Conservation (phyloP, 2,888 invertebrate species). For the Margaritifera margaritifera region DNA sequence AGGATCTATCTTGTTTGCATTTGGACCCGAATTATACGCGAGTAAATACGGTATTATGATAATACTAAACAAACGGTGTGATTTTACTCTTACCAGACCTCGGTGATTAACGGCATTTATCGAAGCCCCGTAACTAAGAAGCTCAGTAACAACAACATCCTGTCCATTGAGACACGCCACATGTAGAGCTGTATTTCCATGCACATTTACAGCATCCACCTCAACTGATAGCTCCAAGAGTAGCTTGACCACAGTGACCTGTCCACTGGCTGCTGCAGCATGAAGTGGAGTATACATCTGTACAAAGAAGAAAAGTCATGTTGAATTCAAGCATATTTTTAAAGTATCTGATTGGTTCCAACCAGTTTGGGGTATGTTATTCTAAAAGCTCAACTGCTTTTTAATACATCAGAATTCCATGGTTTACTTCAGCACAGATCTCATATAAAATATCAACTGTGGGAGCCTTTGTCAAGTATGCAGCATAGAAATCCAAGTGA, state of each 20-base stretch:
- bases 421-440: no score
- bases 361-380: not conserved
- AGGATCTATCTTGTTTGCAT: no score
- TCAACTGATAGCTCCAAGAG: slow-evolving; percentile 77
- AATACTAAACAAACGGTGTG: no score
- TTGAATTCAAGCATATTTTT: not conserved
- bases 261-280: slow-evolving; percentile 78
- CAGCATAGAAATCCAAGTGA: no score
- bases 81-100: slow-evolving; percentile 72
- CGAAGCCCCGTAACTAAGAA: slow-evolving; percentile 75
- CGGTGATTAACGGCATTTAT: slow-evolving; percentile 77
- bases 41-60: no score
- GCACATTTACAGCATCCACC: slow-evolving; percentile 77
- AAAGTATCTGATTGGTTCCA: not conserved
- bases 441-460: no score
- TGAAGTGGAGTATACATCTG: slow-evolving; percentile 79
- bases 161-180: slow-evolving; percentile 80
- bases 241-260: slow-evolving; percentile 72
- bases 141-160: slow-evolving; percentile 76
- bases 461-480: no score
- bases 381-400: not conserved
- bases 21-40: no score
- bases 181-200: slow-evolving; percentile 76
- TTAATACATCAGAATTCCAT: no score
- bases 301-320: slow-evolving; percentile 5